Base-by-base conservation (phyloP, 2,113 vertebrate species). In the Sceloporus undulatus region DNA sequence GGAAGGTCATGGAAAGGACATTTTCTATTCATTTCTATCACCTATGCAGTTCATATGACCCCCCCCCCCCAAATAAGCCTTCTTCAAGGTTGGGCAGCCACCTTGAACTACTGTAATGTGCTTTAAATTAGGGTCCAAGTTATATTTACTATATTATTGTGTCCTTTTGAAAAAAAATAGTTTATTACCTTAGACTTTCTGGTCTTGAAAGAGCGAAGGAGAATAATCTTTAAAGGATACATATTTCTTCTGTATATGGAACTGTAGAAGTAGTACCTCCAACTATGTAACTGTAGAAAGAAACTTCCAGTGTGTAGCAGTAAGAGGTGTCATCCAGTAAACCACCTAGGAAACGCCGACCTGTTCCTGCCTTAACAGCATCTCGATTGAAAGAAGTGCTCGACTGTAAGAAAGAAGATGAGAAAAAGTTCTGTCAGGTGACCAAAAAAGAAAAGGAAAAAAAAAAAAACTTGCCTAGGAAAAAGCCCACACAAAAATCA, bases 241-340 rank as follows among this genome's bases (percentile, higher is more conserved):
- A 99, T 40, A 98, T 95, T 94, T 99, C 98, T 94, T 99, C 98
- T 0, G 98, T 99, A 96, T 99, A 99, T 76, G 99, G 98, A 79
- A 99, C 97, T 1, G 98, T 95, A 18, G 96, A 91, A 0, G 95
- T 94, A 93, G 97, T 96, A 42, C 97, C 98, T 3, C 96, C 96
- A 1, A 97, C 86, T 81, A 99, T 91, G 94, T 99, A 99, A 95
- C 98, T 99, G 96, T 98, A 99, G 97, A 99, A 99, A 23, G 99
- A 99, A 92, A 99, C 98, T 94, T 99, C 99, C 34, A 99, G 97
- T 0, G 99, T 99, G 95, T 99, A 99, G 97, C 98, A 99, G 90
- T 98, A 99, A 88, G 98, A 99, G 0, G 97, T 97, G 88, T 99
- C 97, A 8, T 99, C 98, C 48, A 99, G 94, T 79, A 99, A 97